Evolutionary conservation across 1,140 invertebrate species (phyloP), one percentile per base, ranked within the genome.

Genomic region (Zophobas atratus): DNA sequence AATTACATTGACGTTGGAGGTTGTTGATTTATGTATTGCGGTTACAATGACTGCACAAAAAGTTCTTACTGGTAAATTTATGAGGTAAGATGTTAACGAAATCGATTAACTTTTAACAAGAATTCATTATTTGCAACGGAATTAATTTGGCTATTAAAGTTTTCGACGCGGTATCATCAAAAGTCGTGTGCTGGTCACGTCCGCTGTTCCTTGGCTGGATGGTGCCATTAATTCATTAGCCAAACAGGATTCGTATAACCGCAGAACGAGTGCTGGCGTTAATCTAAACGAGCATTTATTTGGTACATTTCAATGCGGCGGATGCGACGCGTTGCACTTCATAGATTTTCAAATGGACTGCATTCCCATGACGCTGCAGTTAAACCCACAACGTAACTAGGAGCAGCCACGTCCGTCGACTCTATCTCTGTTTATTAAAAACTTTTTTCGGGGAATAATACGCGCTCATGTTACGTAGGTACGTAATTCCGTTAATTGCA

Each of bases 211-310:
- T 67, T 67, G 38, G 39, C 1, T 41, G 8, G 39, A 67, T 43
- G 20, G 60, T 67, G 38, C 60, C 60, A 67, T 67, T 67, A 67
- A 67, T 67, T 46, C 60, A 67, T 67, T 67, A 67, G 39, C 60
- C 60, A 67, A 67, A 67, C 60, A 67, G 60, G 39, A 67, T 43
- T 43, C 8, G 36, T 43, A 20, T 41, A 67, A 67, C 60, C 60
- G 32, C 60, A 67, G 32, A 67, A 67, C 60, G 60, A 67, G 60
- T 67, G 60, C 60, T 51, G 46, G 70, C 51, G 70, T 72, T 72
- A 72, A 72, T 72, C 51, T 72, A 72, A 72, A 72, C 51, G 51
- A 72, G 48, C 70, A 41, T 72, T 72, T 72, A 72, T 72, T 72
- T 51, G n/a, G 46, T 33, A 38, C 70, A 53, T 72, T 72, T 51